Conservation (phyloP, 1,140 invertebrate species). For the Anoplolepis gracilipes region DNA sequence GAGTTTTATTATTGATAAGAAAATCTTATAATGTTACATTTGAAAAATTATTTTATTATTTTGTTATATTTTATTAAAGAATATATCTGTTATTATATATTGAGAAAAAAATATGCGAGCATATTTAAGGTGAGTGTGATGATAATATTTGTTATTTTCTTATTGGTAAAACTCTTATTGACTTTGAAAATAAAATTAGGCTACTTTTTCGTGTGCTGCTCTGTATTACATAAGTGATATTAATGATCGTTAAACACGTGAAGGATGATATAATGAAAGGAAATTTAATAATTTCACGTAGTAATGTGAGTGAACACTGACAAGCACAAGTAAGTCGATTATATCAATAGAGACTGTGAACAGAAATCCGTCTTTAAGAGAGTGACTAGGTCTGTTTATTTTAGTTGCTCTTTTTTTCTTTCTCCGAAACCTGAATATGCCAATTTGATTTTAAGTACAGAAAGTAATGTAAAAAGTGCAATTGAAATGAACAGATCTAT, state of each 20-base stretch:
- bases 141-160: conserved; percentile 35
- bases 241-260: neutral
- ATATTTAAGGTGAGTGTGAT: neutral
- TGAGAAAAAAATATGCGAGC: neutral
- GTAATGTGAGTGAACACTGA: neutral
- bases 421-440: neutral
- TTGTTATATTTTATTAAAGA: conserved; percentile 32
- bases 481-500: conserved; percentile 24
- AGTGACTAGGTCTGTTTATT: conserved; percentile 41
- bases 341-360: conserved; percentile 27
- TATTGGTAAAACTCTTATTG: conserved; percentile 32
- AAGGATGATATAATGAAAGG: conserved; percentile 22
- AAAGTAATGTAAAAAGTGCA: conserved; percentile 17
- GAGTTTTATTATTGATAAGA: conserved; percentile 13
- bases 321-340: neutral
- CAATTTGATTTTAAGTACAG: conserved; percentile 22
- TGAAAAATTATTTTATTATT: conserved; percentile 28
- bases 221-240: neutral
- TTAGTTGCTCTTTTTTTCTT: conserved; percentile 10
- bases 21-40: conserved; percentile 36
- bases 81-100: conserved; percentile 25
- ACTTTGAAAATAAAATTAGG: neutral
- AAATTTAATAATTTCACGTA: conserved; percentile 14
- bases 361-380: conserved; percentile 34
- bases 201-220: neutral